Evolutionary conservation across 1,140 invertebrate genomes (phyloP).

Genomic region (Drosophila burlai): DNA sequence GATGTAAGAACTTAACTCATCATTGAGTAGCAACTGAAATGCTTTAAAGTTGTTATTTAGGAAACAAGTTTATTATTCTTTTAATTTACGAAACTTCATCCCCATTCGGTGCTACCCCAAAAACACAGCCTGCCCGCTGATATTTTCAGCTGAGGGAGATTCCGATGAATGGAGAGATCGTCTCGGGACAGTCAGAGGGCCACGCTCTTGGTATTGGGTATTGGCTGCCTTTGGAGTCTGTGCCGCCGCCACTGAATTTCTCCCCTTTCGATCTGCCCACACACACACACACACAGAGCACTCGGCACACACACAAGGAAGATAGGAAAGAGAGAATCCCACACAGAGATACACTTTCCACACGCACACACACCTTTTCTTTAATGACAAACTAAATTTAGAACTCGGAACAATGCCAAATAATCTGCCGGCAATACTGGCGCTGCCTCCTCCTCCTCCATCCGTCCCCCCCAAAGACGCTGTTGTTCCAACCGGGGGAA

Average conservation of each 20-base stretch:
- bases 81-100: neutral
- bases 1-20: neutral
- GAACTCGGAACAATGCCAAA: slow-evolving; percentile 84
- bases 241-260: slow-evolving; percentile 43
- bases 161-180: slow-evolving; percentile 38
- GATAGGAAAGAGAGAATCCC: slow-evolving; percentile 14
- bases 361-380: slow-evolving; percentile 66
- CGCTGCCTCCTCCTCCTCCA: slow-evolving; percentile 24
- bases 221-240: slow-evolving; percentile 37
- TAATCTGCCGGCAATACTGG: slow-evolving; percentile 76
- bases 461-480: slow-evolving; percentile 16
- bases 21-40: neutral
- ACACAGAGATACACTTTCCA: slow-evolving; percentile 32
- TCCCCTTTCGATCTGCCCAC: slow-evolving; percentile 43
- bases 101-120: slow-evolving; percentile 17
- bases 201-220: slow-evolving; percentile 18
- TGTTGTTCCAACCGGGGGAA: slow-evolving; percentile 36
- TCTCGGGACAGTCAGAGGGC: slow-evolving; percentile 8
- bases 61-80: too few species aligned
- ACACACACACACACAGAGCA: slow-evolving; percentile 7
- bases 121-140: neutral
- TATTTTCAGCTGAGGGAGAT: slow-evolving; percentile 18
- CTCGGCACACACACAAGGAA: slow-evolving; percentile 7
- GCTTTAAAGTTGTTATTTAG: too few species aligned
- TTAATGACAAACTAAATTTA: slow-evolving; percentile 84